phyloP scores from a whole-genome alignment of 2,797 vertebrate species.

The Gallinago stenura region DNA sequence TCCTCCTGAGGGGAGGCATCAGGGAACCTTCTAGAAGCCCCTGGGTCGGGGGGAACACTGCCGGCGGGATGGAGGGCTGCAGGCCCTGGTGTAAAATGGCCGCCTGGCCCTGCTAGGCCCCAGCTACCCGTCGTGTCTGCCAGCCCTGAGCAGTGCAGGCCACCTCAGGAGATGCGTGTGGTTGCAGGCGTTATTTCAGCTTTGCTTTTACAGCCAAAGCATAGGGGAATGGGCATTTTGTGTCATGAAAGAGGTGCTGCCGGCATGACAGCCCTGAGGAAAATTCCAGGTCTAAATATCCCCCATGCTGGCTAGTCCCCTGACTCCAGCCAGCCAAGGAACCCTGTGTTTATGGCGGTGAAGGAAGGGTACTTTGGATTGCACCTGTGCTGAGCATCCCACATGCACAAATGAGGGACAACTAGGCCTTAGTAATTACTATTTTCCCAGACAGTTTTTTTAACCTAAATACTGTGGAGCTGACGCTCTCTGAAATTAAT shows the following conservation, averaged over 20 bases:
- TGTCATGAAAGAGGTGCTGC: neutral
- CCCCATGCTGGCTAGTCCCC: accelerated
- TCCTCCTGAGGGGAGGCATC: accelerated
- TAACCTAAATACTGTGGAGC: neutral
- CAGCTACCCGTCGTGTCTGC: no score
- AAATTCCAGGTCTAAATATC: neutral
- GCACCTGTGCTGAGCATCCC: neutral
- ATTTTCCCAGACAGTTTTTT: neutral
- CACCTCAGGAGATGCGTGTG: accelerated
- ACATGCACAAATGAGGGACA: neutral
- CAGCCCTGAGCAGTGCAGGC: neutral
- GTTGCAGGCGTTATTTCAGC: neutral
- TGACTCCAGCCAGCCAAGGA: neutral
- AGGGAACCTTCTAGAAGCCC: neutral
- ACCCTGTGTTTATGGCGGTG: no score
- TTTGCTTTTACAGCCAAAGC: neutral
- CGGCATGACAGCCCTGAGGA: neutral
- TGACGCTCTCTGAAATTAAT: neutral
- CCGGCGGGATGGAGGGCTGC: accelerated
- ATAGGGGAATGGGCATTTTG: accelerated
- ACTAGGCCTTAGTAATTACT: neutral
- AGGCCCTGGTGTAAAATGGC: neutral
- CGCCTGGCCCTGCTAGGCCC: accelerated
- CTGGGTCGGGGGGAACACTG: accelerated
- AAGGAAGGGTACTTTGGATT: neutral